Percentiles rank a stretch among this genome's conserved stretches.
Evolutionary conservation across 2,797 vertebrate species (phyloP).

Genomic region (Eidolon dupreanum): DNA sequence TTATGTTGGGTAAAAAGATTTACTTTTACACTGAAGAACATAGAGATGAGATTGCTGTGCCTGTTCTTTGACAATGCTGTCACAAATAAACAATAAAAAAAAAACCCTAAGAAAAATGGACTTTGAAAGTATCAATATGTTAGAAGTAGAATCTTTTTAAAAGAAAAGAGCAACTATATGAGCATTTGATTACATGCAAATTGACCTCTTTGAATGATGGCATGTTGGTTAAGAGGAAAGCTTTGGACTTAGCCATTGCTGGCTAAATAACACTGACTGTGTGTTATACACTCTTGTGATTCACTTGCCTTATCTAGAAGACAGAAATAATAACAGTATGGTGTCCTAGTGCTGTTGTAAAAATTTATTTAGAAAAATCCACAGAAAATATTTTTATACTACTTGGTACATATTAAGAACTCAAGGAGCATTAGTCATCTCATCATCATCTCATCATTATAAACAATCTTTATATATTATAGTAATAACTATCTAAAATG

Average conservation of each 20-base stretch:
- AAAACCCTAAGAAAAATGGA: neutral
- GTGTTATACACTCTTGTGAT: neutral
- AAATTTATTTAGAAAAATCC: conserved; percentile 53
- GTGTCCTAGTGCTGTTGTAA: neutral
- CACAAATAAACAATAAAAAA: conserved; percentile 58
- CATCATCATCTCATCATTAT: neutral
- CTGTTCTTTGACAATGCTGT: conserved; percentile 52
- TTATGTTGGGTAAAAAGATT: conserved; percentile 64
- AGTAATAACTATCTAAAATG: conserved; percentile 23
- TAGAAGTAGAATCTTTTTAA: conserved; percentile 34
- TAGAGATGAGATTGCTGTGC: conserved; percentile 38
- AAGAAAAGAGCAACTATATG: neutral
- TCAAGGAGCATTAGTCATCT: neutral
- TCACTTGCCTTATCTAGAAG: conserved; percentile 43
- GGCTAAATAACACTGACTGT: neutral
- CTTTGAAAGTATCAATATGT: conserved; percentile 35
- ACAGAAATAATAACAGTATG: conserved; percentile 41
- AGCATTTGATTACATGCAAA: conserved; percentile 8
- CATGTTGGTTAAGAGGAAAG: neutral
- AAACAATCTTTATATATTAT: neutral
- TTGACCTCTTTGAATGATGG: conserved; percentile 9
- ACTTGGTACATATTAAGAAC: conserved; percentile 27
- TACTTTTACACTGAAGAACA: conserved; percentile 14
- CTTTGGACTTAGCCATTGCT: neutral
- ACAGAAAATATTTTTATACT: conserved; percentile 42